phyloP scores from a whole-genome alignment of 2,113 vertebrate species.

The Sinocyclocheilus maitianheensis region DNA sequence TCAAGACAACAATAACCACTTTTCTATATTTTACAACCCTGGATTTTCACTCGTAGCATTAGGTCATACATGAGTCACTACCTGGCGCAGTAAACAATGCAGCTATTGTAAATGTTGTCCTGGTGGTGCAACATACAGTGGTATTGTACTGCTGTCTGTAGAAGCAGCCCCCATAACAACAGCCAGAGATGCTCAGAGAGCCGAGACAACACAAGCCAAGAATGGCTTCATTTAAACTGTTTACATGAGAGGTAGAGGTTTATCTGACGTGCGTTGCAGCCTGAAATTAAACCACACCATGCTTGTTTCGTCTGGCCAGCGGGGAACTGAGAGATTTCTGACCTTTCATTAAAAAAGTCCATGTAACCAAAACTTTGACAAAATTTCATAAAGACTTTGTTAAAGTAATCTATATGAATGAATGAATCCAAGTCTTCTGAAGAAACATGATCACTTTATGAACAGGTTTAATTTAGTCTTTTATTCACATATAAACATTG shows the following conservation, averaged over 20 bases:
- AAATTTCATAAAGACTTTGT: background rate
- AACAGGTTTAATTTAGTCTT: background rate
- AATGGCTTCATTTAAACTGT: constrained; percentile 25
- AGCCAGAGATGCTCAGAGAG: constrained; percentile 52
- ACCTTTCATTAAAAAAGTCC: background rate
- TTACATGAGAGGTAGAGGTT: background rate
- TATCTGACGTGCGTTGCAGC: background rate
- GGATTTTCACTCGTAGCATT: constrained; percentile 60
- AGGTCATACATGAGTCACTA: constrained; percentile 78
- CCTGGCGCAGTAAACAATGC: constrained; percentile 73
- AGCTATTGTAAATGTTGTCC: constrained; percentile 69
- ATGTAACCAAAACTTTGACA: background rate
- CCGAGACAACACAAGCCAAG: constrained; percentile 21
- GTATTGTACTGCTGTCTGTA: constrained; percentile 63
- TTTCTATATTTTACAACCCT: constrained; percentile 51
- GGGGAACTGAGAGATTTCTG: background rate
- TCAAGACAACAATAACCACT: constrained; percentile 60
- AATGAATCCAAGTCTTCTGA: background rate
- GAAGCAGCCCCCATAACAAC: constrained; percentile 49
- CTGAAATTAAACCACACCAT: too few species aligned
- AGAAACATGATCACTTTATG: too few species aligned
- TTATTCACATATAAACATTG: background rate
- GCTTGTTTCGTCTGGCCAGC: too few species aligned
- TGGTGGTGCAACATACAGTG: constrained; percentile 68
- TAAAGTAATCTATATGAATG: background rate